Evolutionary conservation across 2,888 invertebrate species (phyloP).

Genomic region (Cerceris ruficornis): DNA sequence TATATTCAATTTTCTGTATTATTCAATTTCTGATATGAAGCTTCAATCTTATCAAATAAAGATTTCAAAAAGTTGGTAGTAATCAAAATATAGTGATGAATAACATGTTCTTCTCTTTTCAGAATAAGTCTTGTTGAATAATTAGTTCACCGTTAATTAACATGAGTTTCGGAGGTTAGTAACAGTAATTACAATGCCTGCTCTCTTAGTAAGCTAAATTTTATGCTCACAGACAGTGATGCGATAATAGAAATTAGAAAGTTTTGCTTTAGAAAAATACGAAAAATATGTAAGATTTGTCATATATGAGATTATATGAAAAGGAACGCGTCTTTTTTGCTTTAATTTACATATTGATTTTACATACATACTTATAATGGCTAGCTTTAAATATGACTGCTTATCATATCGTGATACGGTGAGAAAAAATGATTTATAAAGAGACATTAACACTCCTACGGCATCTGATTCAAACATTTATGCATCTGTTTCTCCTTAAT

Average conservation of each 20-base stretch:
- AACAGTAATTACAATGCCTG: slow-evolving; percentile 40
- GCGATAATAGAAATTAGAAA: slow-evolving; percentile 38
- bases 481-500: background rate
- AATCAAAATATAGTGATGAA: background rate
- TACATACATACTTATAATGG: background rate
- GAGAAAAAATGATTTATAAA: background rate
- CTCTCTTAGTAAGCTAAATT: slow-evolving; percentile 7
- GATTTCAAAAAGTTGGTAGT: slow-evolving; percentile 7
- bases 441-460: too few relatives aligned
- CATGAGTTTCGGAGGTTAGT: slow-evolving; percentile 33
- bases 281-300: slow-evolving; percentile 18
- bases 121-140: slow-evolving; percentile 33
- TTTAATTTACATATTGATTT: background rate
- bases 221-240: slow-evolving; percentile 29
- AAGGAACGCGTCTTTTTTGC: background rate
- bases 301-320: slow-evolving; percentile 9
- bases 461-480: too few relatives aligned
- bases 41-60: background rate
- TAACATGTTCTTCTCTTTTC: too few relatives aligned
- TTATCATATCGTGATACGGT: background rate
- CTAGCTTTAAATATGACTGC: background rate
- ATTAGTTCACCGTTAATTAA: slow-evolving; percentile 29
- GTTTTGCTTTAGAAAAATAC: slow-evolving; percentile 14
- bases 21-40: background rate
- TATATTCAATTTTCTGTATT: slow-evolving; percentile 27